Percentiles rank a stretch among this genome's conserved stretches.
phyloP scores from a whole-genome alignment of 2,888 invertebrate species.

The Drosophila prostipennis region DNA sequence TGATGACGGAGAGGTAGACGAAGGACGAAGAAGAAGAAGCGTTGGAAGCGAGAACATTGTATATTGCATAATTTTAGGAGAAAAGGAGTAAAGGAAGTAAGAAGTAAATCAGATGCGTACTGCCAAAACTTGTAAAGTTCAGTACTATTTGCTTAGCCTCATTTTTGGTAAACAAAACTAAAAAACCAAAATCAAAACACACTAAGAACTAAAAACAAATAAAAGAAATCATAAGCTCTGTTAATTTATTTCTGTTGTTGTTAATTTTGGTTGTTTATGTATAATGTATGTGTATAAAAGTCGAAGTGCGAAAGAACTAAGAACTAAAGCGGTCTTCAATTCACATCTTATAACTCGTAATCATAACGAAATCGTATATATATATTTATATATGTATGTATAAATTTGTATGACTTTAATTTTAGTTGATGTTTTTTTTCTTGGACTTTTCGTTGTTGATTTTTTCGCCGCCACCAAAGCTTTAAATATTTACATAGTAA shows the following conservation, averaged over 20 bases:
- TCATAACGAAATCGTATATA: conserved; percentile 25
- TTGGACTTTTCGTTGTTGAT: conserved; percentile 23
- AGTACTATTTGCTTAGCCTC: conserved; percentile 77
- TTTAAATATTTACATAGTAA: conserved; percentile 76
- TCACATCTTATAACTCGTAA: conserved; percentile 44
- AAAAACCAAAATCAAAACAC: conserved; percentile 54
- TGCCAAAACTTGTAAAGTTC: conserved; percentile 83
- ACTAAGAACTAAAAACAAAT: conserved; percentile 39
- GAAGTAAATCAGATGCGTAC: conserved; percentile 69
- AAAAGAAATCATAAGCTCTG: conserved; percentile 52
- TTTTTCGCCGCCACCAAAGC: conserved; percentile 77
- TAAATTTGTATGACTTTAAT: conserved; percentile 1
- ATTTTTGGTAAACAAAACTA: conserved; percentile 69
- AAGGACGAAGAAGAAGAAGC: conserved; percentile 28
- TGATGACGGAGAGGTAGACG: conserved; percentile 9
- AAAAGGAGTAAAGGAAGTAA: too few species aligned
- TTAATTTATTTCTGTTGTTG: conserved; percentile 61
- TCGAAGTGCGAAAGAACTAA: conserved; percentile 24
- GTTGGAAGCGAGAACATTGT: conserved; percentile 56
- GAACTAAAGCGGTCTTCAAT: conserved; percentile 68
- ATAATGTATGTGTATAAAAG: conserved; percentile 62
- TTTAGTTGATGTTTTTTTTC: conserved; percentile 19
- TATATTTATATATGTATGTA: conserved; percentile 15
- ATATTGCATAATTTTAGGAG: conserved; percentile 62
- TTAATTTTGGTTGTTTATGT: conserved; percentile 67